Evolutionary conservation across 2,888 invertebrate species (phyloP).

Genomic region (Coleophora flavipennella): DNA sequence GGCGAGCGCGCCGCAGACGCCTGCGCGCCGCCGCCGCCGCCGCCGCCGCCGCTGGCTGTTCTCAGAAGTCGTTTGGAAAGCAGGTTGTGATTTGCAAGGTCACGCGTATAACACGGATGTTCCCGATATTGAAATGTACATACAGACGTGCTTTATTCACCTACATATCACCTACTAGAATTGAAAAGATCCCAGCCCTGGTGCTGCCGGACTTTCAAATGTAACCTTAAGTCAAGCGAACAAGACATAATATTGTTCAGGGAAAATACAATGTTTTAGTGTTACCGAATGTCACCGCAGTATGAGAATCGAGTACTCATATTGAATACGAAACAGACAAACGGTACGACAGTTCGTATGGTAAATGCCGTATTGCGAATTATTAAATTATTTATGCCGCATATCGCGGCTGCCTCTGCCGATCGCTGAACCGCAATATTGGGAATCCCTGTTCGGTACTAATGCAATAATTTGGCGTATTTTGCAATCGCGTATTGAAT

Average conservation of each 20-base stretch:
- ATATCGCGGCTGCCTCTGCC: constrained; percentile 59
- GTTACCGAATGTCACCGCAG: constrained; percentile 66
- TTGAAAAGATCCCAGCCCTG: constrained; percentile 59
- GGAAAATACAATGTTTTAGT: constrained; percentile 38
- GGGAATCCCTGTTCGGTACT: constrained; percentile 71
- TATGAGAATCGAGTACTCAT: constrained; percentile 73
- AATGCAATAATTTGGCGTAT: constrained; percentile 74
- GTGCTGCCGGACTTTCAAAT: constrained; percentile 25
- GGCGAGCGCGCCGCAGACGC: constrained; percentile 59
- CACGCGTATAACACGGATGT: constrained; percentile 73
- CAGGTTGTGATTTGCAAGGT: constrained; percentile 73
- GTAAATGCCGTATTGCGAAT: constrained; percentile 72
- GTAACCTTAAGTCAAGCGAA: constrained; percentile 39
- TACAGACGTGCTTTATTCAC: constrained; percentile 71
- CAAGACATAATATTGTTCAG: constrained; percentile 47
- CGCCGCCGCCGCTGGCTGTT: constrained; percentile 32
- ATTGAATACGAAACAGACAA: constrained; percentile 68
- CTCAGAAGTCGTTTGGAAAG: constrained; percentile 72
- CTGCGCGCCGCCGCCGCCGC: constrained; percentile 17
- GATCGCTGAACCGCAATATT: constrained; percentile 70
- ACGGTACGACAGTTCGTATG: constrained; percentile 69
- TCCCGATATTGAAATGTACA: constrained; percentile 72
- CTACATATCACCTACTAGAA: constrained; percentile 67
- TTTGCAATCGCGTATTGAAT: constrained; percentile 72
- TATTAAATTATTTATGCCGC: constrained; percentile 73